phyloP scores from a whole-genome alignment of 2,888 invertebrate species.

The Blera fallax region DNA sequence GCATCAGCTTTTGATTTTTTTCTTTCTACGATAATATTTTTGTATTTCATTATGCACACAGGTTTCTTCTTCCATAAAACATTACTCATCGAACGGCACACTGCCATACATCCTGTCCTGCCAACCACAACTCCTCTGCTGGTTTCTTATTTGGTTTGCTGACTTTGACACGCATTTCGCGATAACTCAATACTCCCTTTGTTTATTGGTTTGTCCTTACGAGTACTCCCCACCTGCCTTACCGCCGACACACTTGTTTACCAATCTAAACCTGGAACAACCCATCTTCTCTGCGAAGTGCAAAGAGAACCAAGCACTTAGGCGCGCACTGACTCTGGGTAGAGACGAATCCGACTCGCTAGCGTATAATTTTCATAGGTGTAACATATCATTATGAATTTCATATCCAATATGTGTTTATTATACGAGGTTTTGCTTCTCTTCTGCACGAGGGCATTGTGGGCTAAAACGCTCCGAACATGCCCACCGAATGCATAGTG shows the following conservation, averaged over 20 bases:
- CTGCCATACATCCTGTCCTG: constrained; percentile 1
- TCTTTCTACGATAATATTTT: too few relatives aligned
- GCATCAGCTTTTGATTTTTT: too few relatives aligned
- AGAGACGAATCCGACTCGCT: constrained; percentile 29
- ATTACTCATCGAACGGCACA: constrained; percentile 4
- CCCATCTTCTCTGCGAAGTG: constrained; percentile 21
- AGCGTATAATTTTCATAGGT: constrained; percentile 64
- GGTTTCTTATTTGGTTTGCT: constrained; percentile 10
- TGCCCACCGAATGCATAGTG: constrained; percentile 47
- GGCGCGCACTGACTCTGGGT: neutral
- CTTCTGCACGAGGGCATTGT: constrained; percentile 43
- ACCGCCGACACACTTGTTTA: constrained; percentile 44
- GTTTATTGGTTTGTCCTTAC: constrained; percentile 39
- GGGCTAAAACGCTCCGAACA: constrained; percentile 41
- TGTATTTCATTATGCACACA: neutral
- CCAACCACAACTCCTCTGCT: neutral
- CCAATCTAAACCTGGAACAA: constrained; percentile 17
- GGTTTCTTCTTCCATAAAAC: neutral
- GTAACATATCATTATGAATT: constrained; percentile 69
- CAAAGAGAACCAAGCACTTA: constrained; percentile 12
- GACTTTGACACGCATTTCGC: constrained; percentile 44
- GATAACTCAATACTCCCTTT: constrained; percentile 42
- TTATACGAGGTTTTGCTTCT: constrained; percentile 36
- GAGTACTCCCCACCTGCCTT: constrained; percentile 17
- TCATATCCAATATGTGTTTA: constrained; percentile 61